A percentile compares a stretch with the other conserved stretches of the same genome.
Conservation (phyloP, 2,797 vertebrate genomes). For the Ctenochaetus hawaiiensis region DNA sequence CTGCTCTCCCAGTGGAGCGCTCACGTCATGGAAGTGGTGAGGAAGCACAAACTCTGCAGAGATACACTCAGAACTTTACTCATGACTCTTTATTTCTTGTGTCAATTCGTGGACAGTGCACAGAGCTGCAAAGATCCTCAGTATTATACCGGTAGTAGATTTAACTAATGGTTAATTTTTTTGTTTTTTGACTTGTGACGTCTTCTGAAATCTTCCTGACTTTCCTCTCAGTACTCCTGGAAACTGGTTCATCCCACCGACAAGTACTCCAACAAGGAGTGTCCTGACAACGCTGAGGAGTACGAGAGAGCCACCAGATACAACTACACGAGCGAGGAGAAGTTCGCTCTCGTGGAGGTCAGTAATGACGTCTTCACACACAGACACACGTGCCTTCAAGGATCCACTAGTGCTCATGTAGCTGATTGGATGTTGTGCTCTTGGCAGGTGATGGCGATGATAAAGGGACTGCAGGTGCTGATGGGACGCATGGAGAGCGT, state of each 20-base stretch:
- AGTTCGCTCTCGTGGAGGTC: slow-evolving; percentile 98
- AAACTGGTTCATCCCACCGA: slow-evolving; percentile 98
- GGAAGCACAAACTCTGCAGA: slow-evolving; percentile 34
- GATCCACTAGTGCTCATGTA: fast-evolving
- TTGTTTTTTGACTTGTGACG: neutral
- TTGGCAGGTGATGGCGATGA: slow-evolving; percentile 97
- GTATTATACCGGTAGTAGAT: too few relatives aligned
- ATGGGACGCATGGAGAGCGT: slow-evolving; percentile 99
- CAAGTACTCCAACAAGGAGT: slow-evolving; percentile 99
- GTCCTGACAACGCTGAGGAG: slow-evolving; percentile 96
- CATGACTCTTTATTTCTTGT: neutral
- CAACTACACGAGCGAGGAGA: slow-evolving; percentile 99
- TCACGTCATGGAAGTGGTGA: slow-evolving; percentile 99
- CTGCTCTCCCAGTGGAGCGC: slow-evolving; percentile 99
- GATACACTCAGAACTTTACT: neutral
- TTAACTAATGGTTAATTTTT: too few relatives aligned
- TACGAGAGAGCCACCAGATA: slow-evolving; percentile 98
- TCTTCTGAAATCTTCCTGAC: neutral
- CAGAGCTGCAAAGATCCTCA: neutral
- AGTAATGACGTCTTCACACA: neutral
- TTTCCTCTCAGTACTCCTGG: slow-evolving; percentile 92
- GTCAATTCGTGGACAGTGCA: neutral
- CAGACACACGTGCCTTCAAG: fast-evolving
- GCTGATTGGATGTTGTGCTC: neutral
- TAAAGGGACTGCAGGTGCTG: slow-evolving; percentile 97